Evolutionary conservation across 2,113 vertebrate genomes (phyloP), one percentile per base, ranked within the genome.

Genomic region (Protobothrops flavoviridis): DNA sequence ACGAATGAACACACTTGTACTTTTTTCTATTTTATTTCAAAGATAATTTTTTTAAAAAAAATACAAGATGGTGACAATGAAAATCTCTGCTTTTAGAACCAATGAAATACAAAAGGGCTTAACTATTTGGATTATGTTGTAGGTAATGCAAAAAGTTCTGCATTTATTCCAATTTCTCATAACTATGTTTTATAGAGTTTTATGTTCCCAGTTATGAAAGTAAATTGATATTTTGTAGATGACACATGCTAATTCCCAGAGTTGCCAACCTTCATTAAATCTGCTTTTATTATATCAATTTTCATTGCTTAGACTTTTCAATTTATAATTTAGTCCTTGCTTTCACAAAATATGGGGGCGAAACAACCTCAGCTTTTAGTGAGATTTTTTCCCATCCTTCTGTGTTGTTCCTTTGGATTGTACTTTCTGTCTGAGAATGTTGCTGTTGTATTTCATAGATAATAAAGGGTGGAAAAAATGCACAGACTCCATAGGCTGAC

Each of bases 231-330:
- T 96, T 94, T 87, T 92, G 96, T 43, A 56, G 33, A 95, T 93
- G 94, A 69, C 57, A 88, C 52, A 93, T 91, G 90, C 88, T 45
- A 94, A 91, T 92, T 95, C 96, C 93, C 94, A 87, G 95, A 96
- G 94, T 95, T 95, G 93, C 96, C 96, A 89, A 95, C 92, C 88
- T 94, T 96, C 24, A 94, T 94, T 94, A 89, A 94, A 95, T 95
- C 15, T 95, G 94, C 96, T 96, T 95, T 53, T 21, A 93, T 95
- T 95, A 94, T 96, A 91, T 91, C 92, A 85, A 91, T 81, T 93
- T 93, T 96, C 92, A 95, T 95, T 94, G 94, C 89, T 91, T 87
- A 94, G 93, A 50, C 61, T 93, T 95, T 92, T 93, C 48, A 39
- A 26, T 55, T 64, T 81, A 53, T 55, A 85, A 53, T 85, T 24